Conservation (phyloP, 2,797 vertebrate species). For the Pseudomugil tenellus region DNA sequence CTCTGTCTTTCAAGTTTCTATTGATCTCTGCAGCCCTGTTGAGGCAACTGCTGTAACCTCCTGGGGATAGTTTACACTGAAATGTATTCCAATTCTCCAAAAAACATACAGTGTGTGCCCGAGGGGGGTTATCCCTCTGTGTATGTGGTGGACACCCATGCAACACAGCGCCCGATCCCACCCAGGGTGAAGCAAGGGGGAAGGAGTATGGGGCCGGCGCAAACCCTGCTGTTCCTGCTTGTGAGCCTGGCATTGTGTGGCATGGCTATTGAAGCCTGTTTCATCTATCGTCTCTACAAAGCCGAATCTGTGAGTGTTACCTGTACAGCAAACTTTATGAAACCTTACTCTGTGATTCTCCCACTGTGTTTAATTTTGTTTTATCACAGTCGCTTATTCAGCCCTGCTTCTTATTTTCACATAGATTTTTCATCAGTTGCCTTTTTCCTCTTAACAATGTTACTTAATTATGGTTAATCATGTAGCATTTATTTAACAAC, state of each 20-base stretch:
- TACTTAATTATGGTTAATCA: too few species aligned
- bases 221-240: constrained; percentile 71
- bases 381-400: constrained; percentile 2
- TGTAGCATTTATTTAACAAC: too few species aligned
- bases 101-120: constrained; percentile 36
- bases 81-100: background rate
- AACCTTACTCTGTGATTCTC: background rate
- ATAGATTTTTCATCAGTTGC: constrained; percentile 30
- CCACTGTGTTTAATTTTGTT: constrained; percentile 3
- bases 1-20: background rate
- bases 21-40: background rate
- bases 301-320: constrained; percentile 62
- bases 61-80: constrained; percentile 1
- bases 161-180: constrained; percentile 53
- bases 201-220: background rate
- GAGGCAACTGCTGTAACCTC: constrained; percentile 17
- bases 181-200: constrained; percentile 26
- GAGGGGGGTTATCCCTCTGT: constrained; percentile 44
- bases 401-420: constrained; percentile 15
- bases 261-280: constrained; percentile 73
- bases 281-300: constrained; percentile 77
- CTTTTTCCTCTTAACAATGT: constrained; percentile 1
- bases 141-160: constrained; percentile 71
- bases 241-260: constrained; percentile 72
- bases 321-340: background rate